A percentile compares a stretch with the other conserved stretches of the same genome.
phyloP scores from a whole-genome alignment of 1,140 invertebrate genomes.

The Globodera ellingtonae region DNA sequence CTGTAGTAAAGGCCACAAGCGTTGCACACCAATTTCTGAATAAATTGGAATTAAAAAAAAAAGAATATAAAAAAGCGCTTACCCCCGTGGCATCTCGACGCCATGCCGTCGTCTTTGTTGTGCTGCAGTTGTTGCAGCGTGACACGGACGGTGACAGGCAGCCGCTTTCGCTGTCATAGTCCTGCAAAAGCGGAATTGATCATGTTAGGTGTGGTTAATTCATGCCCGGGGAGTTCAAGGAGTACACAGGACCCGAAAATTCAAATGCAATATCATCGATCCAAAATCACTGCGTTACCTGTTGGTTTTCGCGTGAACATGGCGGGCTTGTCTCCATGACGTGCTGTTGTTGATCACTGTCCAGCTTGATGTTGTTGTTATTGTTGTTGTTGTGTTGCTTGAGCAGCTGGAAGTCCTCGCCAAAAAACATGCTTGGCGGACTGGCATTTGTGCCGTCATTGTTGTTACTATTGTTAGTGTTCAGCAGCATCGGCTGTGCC shows the following conservation, averaged over 20 bases:
- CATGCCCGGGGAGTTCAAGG: too few relatives aligned
- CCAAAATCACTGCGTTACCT: not conserved
- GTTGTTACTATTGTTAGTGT: not conserved
- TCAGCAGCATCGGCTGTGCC: not conserved
- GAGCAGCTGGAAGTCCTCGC: not conserved
- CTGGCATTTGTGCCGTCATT: not conserved
- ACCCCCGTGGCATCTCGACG: conserved; percentile 49
- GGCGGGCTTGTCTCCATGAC: not conserved
- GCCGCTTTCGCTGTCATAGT: conserved; percentile 7
- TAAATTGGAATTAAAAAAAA: conserved; percentile 20
- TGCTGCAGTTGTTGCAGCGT: conserved; percentile 58
- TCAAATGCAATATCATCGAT: not conserved
- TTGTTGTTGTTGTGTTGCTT: not conserved
- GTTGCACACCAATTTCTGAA: conserved; percentile 58
- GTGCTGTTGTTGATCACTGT: not conserved
- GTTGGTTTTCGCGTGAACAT: not conserved
- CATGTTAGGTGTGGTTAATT: not conserved
- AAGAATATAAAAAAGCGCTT: not conserved
- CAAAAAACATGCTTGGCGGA: not conserved
- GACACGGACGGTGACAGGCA: conserved; percentile 30
- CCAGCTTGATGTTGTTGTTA: not conserved
- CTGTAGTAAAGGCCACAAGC: conserved; percentile 63
- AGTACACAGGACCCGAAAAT: not conserved
- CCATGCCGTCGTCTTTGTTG: conserved; percentile 65
- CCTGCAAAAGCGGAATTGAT: not conserved